These are phyloP conservation scores for Trematomus loennbergii DNA, from an alignment of 2,113 vertebrate genomes.

Conservation along the genomic window DNA sequence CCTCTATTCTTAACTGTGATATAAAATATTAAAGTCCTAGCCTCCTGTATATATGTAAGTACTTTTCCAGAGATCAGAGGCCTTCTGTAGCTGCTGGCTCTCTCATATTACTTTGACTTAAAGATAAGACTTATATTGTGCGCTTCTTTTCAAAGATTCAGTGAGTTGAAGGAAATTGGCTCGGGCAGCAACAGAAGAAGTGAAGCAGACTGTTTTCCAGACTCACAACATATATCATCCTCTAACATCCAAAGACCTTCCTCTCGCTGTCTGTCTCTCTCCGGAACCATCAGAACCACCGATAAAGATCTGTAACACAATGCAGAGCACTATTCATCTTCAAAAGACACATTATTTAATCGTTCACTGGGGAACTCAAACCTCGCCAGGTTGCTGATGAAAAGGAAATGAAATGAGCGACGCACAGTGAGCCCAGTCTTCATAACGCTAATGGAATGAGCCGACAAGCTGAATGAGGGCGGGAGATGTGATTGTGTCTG, in stretches of 20 bases:
- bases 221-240: conserved; percentile 25
- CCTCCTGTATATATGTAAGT: conserved; percentile 20
- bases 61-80: conserved; percentile 27
- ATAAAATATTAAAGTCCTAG: conserved; percentile 51
- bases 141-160: conserved; percentile 47
- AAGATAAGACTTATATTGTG: conserved; percentile 52
- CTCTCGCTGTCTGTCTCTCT: conserved; percentile 33
- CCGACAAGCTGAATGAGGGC: conserved; percentile 60
- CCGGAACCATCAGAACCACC: conserved; percentile 37
- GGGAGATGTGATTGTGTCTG: conserved; percentile 71
- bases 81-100: conserved; percentile 18
- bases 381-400: conserved; percentile 61
- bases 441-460: conserved; percentile 79
- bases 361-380: conserved; percentile 55
- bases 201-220: conserved; percentile 35
- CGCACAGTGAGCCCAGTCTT: conserved; percentile 57
- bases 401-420: conserved; percentile 75
- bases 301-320: conserved; percentile 53
- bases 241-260: conserved; percentile 41
- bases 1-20: conserved; percentile 20
- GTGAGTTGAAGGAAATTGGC: conserved; percentile 59
- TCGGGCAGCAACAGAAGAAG: conserved; percentile 34
- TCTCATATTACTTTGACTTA: conserved; percentile 50
- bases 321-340: conserved; percentile 73
- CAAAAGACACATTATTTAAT: conserved; percentile 75